Percentiles rank a stretch among this genome's conserved stretches.
Conservation (phyloP, 1,140 invertebrate genomes). For the Eurosta solidaginis region DNA sequence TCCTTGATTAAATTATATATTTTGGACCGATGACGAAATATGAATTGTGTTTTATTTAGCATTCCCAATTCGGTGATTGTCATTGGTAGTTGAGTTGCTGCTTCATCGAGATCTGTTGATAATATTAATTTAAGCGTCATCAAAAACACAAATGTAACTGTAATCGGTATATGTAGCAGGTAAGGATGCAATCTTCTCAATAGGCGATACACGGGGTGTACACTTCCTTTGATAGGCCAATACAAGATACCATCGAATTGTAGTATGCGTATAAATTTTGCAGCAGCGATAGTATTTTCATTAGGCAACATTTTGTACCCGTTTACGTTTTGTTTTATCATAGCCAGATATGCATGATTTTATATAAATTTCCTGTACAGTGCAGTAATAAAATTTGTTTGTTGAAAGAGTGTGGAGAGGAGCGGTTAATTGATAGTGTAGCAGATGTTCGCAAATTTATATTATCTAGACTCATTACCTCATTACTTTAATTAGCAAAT, state of each 20-base stretch:
- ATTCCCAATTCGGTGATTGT: constrained; percentile 47
- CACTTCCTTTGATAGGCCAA: neutral
- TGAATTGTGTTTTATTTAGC: constrained; percentile 45
- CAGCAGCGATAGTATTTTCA: neutral
- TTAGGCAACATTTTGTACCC: neutral
- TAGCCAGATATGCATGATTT: neutral
- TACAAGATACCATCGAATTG: neutral
- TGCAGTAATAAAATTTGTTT: neutral
- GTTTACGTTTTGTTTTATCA: neutral
- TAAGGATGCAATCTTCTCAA: neutral
- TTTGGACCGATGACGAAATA: constrained; percentile 37
- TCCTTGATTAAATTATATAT: constrained; percentile 41
- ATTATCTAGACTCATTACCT: neutral
- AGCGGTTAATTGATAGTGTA: too few relatives aligned
- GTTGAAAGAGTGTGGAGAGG: neutral
- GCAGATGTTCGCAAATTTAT: neutral
- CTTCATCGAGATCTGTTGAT: constrained; percentile 44
- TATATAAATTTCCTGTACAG: neutral
- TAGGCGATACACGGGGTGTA: neutral
- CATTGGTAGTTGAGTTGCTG: constrained; percentile 48
- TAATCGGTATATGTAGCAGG: constrained; percentile 45
- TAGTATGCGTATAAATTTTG: neutral
- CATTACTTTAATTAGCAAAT: neutral
- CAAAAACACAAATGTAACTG: constrained; percentile 44
- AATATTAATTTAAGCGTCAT: constrained; percentile 51